Base-by-base conservation (phyloP, 2,113 vertebrate species). In the Scortum barcoo region DNA sequence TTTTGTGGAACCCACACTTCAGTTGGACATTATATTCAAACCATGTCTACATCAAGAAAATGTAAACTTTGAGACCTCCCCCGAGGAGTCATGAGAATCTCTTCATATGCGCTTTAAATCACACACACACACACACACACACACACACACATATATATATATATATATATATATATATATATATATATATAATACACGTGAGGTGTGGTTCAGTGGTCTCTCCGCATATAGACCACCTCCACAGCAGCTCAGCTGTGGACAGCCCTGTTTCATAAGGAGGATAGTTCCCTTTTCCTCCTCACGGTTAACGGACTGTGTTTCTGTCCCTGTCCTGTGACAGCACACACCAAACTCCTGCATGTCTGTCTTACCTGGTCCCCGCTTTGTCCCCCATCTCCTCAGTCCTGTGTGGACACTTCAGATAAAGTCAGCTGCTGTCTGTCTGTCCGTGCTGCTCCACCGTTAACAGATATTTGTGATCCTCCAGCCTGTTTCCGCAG, bases 361-460 rank as follows among this genome's bases (percentile, higher is more conserved):
- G 22, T 4, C 3, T 12, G 0, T 33, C 89, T 82, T 88, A 95
- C 94, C 93, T 94, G 84, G 93, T 95, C 71, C 91, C 93, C 50
- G 90, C 66, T 91, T 84, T 93, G 84, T 94, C 93, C 46, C 90
- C 93, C 94, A 95, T 94, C 77, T 91, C 79, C 53, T 36, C 73
- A 46, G 67, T 70, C 77, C 75, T 61, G 48, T 54, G 78, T 53
- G 70, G n/a, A 72, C 57, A 19, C 33, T 58, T 17, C 9, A 4
- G 38, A 4, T 68, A 14, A 22, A 7, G 14, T 42, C 0, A n/a
- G n/a, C 30, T 33, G 33, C n/a, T n/a, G 1, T 51, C 3, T 24
- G 24, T n/a, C 1, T 16, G 38, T 19, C 16, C 51, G 9, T 24
- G 40, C 26, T 66, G 77, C n/a, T 84, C 76, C 22, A 2, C 1